Conservation (phyloP, 2,888 invertebrate genomes). For the Tridacna gigas region DNA sequence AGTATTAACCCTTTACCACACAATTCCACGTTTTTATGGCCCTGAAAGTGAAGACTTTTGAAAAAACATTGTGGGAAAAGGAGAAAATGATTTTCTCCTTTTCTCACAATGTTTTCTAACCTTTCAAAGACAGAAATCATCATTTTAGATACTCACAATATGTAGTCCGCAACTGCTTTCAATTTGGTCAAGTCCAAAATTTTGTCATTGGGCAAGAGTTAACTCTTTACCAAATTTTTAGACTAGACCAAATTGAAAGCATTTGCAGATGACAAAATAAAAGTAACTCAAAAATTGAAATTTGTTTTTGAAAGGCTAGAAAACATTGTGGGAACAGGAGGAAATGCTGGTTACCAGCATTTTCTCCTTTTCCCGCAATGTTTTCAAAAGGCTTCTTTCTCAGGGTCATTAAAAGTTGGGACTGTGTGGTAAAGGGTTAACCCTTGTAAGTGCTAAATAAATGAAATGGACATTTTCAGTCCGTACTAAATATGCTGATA, state of each 20-base stretch:
- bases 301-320: not conserved
- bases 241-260: not conserved
- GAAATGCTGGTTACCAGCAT: not conserved
- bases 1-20: too few relatives aligned
- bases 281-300: not conserved
- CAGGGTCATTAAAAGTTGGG: not conserved
- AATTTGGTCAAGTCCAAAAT: too few relatives aligned
- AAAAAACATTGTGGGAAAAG: too few relatives aligned
- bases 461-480: too few relatives aligned
- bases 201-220: not conserved
- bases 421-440: not conserved
- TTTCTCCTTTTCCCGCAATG: not conserved
- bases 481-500: too few relatives aligned
- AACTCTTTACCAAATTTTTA: not conserved
- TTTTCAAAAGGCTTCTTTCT: not conserved
- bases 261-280: not conserved
- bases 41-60: too few relatives aligned
- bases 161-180: too few relatives aligned
- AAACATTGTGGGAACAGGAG: not conserved
- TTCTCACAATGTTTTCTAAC: too few relatives aligned
- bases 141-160: too few relatives aligned
- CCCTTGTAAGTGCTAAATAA: not conserved
- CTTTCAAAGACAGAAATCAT: too few relatives aligned
- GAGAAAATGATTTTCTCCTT: too few relatives aligned
- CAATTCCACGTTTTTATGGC: too few relatives aligned